These are phyloP conservation scores for Hassar affinis DNA, from an alignment of 2,113 vertebrate genomes.

Conservation along the genomic window DNA sequence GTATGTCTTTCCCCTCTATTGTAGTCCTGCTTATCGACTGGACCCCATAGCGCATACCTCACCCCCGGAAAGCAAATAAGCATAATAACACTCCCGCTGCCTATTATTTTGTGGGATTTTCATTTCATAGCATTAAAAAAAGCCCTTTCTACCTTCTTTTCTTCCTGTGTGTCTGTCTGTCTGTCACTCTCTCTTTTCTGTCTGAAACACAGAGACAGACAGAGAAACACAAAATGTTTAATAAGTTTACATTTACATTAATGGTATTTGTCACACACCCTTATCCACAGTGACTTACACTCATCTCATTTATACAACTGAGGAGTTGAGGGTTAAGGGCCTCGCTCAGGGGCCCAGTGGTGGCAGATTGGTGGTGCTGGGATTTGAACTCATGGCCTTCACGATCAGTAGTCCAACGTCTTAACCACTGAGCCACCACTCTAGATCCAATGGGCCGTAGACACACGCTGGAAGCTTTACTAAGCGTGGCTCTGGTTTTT, in stretches of 20 bases:
- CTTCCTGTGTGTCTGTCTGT: neutral
- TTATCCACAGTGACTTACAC: neutral
- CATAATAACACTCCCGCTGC: conserved; percentile 2
- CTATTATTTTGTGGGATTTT: neutral
- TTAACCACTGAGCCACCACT: too few species aligned
- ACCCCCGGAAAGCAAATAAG: conserved; percentile 15
- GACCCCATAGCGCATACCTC: neutral
- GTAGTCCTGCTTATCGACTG: conserved; percentile 17
- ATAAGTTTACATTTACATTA: too few species aligned
- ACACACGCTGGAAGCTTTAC: neutral
- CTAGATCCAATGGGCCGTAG: neutral
- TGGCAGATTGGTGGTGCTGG: too few species aligned
- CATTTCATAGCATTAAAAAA: neutral
- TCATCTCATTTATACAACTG: too few species aligned
- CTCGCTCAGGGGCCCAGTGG: too few species aligned
- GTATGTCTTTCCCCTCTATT: conserved; percentile 16
- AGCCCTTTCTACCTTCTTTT: too few species aligned
- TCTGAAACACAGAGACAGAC: neutral
- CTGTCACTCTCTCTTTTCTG: neutral
- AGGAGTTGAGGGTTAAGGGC: too few species aligned
- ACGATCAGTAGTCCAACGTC: too few species aligned
- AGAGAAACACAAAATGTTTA: neutral
- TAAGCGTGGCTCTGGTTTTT: neutral
- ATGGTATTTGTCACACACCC: too few species aligned
- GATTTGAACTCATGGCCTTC: too few species aligned